A percentile compares a stretch with the other conserved stretches of the same genome.
These are phyloP conservation scores for Excalfactoria chinensis DNA, from an alignment of 2,113 vertebrate genomes.

Conservation along the genomic window DNA sequence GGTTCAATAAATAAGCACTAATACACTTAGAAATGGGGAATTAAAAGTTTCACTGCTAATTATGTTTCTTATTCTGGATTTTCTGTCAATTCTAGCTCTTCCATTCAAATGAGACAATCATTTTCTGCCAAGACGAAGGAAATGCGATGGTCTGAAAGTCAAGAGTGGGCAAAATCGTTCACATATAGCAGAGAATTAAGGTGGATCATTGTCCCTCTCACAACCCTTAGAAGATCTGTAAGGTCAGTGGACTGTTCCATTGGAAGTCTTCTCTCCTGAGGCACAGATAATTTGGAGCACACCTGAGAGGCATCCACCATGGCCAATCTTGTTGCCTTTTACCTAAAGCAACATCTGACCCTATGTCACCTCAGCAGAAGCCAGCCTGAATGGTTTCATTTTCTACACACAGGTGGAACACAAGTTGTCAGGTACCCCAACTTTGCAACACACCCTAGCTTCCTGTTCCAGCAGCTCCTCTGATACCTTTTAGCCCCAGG, in stretches of 20 bases:
- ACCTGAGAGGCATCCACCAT: neutral
- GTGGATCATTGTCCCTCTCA: neutral
- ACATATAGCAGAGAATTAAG: neutral
- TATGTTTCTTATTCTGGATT: conserved; percentile 43
- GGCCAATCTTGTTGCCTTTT: neutral
- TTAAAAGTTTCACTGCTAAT: conserved; percentile 56
- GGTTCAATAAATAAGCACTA: conserved; percentile 23
- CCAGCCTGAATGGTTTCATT: neutral
- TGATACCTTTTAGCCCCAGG: neutral
- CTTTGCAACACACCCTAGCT: neutral
- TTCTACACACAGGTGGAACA: neutral
- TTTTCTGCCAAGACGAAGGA: conserved; percentile 7
- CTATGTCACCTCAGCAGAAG: neutral
- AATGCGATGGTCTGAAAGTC: neutral
- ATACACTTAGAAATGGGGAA: conserved; percentile 18
- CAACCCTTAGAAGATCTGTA: neutral
- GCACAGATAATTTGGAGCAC: neutral
- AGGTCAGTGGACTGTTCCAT: neutral
- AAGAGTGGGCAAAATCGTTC: neutral
- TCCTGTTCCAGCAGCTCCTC: neutral
- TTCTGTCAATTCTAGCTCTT: conserved; percentile 16
- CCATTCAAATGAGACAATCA: conserved; percentile 9
- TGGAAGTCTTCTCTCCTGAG: neutral
- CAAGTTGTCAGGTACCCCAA: neutral
- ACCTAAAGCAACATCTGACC: neutral